Percentiles rank a stretch among this genome's conserved stretches.
Conservation (phyloP, 2,797 vertebrate species). For the Gallirallus australis region DNA sequence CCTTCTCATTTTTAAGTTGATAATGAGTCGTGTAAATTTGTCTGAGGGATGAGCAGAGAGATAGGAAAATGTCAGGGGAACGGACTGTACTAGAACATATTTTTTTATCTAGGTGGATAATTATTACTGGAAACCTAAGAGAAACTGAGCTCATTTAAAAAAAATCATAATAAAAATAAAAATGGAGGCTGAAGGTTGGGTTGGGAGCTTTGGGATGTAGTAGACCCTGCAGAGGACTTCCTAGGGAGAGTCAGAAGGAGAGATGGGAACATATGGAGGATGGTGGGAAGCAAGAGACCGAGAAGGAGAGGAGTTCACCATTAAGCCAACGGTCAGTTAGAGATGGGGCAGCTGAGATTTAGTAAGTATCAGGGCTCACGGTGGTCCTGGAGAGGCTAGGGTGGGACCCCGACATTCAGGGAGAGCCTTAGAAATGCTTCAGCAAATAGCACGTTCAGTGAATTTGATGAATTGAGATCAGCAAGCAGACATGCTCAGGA, state of each 20-base stretch:
- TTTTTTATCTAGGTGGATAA: neutral
- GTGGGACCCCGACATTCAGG: neutral
- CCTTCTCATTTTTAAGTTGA: neutral
- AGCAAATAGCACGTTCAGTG: rapidly evolving
- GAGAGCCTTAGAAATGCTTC: neutral
- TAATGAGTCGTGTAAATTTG: neutral
- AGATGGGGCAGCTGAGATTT: neutral
- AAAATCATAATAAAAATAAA: neutral
- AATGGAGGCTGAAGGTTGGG: neutral
- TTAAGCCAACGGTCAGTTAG: neutral
- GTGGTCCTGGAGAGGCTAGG: neutral
- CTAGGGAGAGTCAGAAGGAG: neutral
- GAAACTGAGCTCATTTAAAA: neutral
- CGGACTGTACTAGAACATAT: neutral
- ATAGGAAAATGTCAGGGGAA: neutral
- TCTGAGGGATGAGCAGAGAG: neutral
- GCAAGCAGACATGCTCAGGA: neutral
- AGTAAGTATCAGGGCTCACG: neutral
- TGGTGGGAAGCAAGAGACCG: neutral
- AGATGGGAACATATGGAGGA: neutral
- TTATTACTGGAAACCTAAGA: neutral
- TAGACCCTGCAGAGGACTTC: neutral
- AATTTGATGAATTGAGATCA: neutral
- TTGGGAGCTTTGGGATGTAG: neutral
- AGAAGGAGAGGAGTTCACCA: neutral